A percentile compares a stretch with the other conserved stretches of the same genome.
phyloP scores from a whole-genome alignment of 1,140 invertebrate species.

The Drosophila truncata region DNA sequence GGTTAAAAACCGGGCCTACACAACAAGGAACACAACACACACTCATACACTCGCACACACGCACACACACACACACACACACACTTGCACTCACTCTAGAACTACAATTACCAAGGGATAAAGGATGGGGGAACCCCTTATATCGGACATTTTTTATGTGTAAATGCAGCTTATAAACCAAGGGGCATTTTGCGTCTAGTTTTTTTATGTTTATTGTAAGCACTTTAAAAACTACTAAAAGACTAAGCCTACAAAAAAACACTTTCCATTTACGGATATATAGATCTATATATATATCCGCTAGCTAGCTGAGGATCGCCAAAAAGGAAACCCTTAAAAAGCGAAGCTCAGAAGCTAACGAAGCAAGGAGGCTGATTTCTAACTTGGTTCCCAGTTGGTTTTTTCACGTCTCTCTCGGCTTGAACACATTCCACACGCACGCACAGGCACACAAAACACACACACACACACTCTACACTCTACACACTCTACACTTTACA shows the following conservation, averaged over 20 bases:
- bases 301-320: conserved; percentile 10
- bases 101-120: neutral
- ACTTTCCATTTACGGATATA: conserved; percentile 35
- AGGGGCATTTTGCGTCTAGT: conserved; percentile 41
- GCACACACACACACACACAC: neutral
- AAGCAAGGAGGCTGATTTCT: conserved; percentile 22
- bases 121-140: neutral
- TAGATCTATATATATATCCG: conserved; percentile 19
- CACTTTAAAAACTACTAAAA: conserved; percentile 53
- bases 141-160: conserved; percentile 49
- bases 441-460: conserved; percentile 2
- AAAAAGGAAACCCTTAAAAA: neutral
- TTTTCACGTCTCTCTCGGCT: conserved; percentile 31
- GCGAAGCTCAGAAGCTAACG: conserved; percentile 21
- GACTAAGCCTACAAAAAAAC: conserved; percentile 50
- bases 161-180: conserved; percentile 76
- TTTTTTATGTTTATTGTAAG: conserved; percentile 42
- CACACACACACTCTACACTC: conserved; percentile 14
- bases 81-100: too few relatives aligned
- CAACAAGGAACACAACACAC: conserved; percentile 19
- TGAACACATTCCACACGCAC: conserved; percentile 37
- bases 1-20: conserved; percentile 56
- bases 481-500: neutral
- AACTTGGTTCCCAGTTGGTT: conserved; percentile 33
- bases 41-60: conserved; percentile 2